Evolutionary conservation across 2,113 vertebrate genomes (phyloP).

Genomic region (Oreochromis aureus): DNA sequence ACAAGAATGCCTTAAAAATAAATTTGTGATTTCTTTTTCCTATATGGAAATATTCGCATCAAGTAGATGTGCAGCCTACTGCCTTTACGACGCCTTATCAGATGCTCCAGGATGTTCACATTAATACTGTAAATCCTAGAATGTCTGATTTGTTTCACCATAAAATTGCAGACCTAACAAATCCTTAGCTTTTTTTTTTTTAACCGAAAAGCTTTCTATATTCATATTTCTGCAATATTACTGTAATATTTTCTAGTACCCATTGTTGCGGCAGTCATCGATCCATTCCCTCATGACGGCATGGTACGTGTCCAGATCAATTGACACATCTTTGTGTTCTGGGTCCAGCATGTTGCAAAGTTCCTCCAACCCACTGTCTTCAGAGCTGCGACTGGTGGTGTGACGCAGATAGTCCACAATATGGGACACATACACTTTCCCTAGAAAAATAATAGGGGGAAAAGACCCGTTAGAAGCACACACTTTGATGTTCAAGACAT

Average conservation of each 20-base stretch:
- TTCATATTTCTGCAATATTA: neutral
- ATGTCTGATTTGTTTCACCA: neutral
- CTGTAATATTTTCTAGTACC: slow-evolving; percentile 49
- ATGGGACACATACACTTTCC: slow-evolving; percentile 84
- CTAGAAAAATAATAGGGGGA: slow-evolving; percentile 46
- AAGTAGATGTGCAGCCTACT: neutral
- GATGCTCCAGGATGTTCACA: neutral
- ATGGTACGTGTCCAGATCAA: slow-evolving; percentile 83
- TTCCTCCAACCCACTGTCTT: slow-evolving; percentile 81
- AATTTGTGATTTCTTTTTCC: rapidly evolving
- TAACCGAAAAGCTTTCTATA: neutral
- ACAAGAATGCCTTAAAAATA: neutral
- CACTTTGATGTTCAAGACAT: neutral
- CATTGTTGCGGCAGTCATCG: slow-evolving; percentile 74
- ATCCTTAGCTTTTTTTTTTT: neutral
- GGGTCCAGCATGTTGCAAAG: slow-evolving; percentile 87
- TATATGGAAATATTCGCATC: neutral
- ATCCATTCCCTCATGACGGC: slow-evolving; percentile 85
- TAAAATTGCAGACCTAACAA: neutral
- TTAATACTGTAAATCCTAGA: neutral
- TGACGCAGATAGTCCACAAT: slow-evolving; percentile 83
- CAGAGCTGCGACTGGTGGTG: slow-evolving; percentile 74
- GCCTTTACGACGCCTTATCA: neutral
- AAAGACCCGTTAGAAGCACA: neutral
- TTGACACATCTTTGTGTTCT: slow-evolving; percentile 76